Base-by-base conservation (phyloP, 2,888 invertebrate genomes). In the Pristionchus fissidentatus region DNA sequence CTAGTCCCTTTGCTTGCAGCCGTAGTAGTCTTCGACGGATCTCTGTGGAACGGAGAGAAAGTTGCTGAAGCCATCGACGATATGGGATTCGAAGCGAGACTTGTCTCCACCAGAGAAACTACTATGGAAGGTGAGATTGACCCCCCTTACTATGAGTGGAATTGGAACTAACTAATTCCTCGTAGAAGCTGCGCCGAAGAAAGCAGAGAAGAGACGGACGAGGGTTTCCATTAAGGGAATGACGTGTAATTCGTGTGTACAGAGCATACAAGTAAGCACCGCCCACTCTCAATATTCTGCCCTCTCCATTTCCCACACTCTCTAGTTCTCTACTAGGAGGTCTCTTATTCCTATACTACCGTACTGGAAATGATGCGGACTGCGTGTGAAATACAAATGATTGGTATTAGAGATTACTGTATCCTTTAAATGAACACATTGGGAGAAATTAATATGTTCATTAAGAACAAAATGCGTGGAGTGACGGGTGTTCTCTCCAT, bases 181-280 rank as follows among this genome's bases (percentile, higher is more conserved):
- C 35, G 15, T 38, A 79, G 79, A 79, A 55, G 55, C n/a, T n/a
- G n/a, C 29, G 29, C 38, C 1, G 13, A 79, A 29, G 8, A 60
- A 62, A 19, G 13, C 3, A 8, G 70, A 70, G 41, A 82, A 66
- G 26, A 66, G 70, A 46, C 32, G 66, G n/a, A 66, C 83, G 26
- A 73, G 15, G 43, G 41, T 88, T 41, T 94, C 96, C 95, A 96
- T 97, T 80, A 93, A 94, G 82, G 97, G 97, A 78, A 98, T 98
- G 98, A 97, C 97, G 0, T 98, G 98, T 91, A 95, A 97, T 26
- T 97, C 97, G 1, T 98, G 98, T 92, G 97, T 98, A 0, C 96
- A 95, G 93, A 96, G 96, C 92, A 97, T 98, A 87, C 97, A 98
- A 93, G 82, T 66, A 66, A 43, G 60, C 15, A 52, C n/a, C n/a